Base-by-base conservation (phyloP, 2,113 vertebrate species). In the Rhinopomastus cyanomelas region DNA sequence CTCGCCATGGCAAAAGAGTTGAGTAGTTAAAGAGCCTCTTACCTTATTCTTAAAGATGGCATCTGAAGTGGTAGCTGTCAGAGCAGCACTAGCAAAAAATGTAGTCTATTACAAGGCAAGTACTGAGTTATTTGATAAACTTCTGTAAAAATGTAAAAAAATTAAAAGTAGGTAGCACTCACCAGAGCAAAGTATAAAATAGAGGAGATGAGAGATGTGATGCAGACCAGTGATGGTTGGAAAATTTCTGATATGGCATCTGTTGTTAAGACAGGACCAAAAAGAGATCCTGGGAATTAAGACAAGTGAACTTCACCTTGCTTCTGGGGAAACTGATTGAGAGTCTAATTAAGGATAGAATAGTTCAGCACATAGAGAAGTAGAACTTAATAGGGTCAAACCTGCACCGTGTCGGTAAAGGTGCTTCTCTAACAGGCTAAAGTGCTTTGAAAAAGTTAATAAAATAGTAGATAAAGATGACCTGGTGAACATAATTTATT, bases 381-480 rank as follows among this genome's bases (percentile, higher is more conserved):
- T 92, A 42, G 88, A 89, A 68, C 85, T 69, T 94, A 74, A 75
- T 26, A 86, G 59, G 39, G 83, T 94, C 69, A 95, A 79, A 91
- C 36, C 39, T 65, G 14, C 51, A 34, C 32, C 71, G 6, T 0
- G 0, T 23, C 7, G 0, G 88, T 89, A 69, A 60, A 68, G 32
- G 46, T 55, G 39, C 42, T 68, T 81, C 30, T 81, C 65, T 81
- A 88, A 87, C 86, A 32, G 48, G 25, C 62, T 82, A 6, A 84
- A 91, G 42, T 84, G 59, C 80, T 81, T 84, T 84, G 59, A 37
- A 87, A 94, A 90, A 88, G 88, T 91, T 94, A 95, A 92, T 92
- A 91, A 89, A 89, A 91, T 72, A 91, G 36, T 76, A 91, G 69
- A 78, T 86, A 88, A 72, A 67, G 29, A 23, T 95, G 80, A 93